These are phyloP conservation scores for Sarcophaga carnaria DNA, from an alignment of 2,888 invertebrate species.

Conservation along the genomic window DNA sequence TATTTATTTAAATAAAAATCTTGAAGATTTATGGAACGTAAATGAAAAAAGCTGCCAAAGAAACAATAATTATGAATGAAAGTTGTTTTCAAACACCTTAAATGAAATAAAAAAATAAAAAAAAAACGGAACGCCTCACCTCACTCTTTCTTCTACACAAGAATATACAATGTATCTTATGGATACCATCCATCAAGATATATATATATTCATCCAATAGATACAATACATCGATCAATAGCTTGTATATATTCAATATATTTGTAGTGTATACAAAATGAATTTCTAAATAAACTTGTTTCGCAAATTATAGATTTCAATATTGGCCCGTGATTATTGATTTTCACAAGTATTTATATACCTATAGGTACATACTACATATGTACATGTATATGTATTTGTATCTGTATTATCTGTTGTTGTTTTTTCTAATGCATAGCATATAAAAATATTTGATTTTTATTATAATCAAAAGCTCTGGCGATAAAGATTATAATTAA, in stretches of 20 bases:
- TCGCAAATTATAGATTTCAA: slow-evolving; percentile 61
- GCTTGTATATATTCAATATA: background rate
- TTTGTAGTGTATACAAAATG: background rate
- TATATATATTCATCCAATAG: too few species aligned
- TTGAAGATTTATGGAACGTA: slow-evolving; percentile 36
- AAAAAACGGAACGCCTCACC: background rate
- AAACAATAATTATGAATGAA: slow-evolving; percentile 58
- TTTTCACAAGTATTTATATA: background rate
- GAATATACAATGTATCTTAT: background rate
- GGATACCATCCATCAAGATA: background rate
- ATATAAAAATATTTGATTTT: slow-evolving; percentile 55
- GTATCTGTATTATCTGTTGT: too few species aligned
- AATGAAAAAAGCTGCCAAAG: slow-evolving; percentile 15
- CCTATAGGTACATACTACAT: too few species aligned
- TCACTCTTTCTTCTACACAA: background rate
- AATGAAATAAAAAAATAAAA: slow-evolving; percentile 11
- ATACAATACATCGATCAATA: background rate
- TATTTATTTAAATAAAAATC: slow-evolving; percentile 27
- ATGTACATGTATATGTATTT: too few species aligned
- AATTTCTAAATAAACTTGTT: slow-evolving; percentile 60
- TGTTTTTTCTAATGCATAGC: background rate
- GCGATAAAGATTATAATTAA: slow-evolving; percentile 69
- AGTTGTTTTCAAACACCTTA: slow-evolving; percentile 55
- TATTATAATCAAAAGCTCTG: slow-evolving; percentile 59
- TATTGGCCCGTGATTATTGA: slow-evolving; percentile 22